Percentiles rank a stretch among this genome's conserved stretches.
These are phyloP conservation scores for Neoascia interrupta DNA, from an alignment of 2,888 invertebrate species.

Conservation along the genomic window DNA sequence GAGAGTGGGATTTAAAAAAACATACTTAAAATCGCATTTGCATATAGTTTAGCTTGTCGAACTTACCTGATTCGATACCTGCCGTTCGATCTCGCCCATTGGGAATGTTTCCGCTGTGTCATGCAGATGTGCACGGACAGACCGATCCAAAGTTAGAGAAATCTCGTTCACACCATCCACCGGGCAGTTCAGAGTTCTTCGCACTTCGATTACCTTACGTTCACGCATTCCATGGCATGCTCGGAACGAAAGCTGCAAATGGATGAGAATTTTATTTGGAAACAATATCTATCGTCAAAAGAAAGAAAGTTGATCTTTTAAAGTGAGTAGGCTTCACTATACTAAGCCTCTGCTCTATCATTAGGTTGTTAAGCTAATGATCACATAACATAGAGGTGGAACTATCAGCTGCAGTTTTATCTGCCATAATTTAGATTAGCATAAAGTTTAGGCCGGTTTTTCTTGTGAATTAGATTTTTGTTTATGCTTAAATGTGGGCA, in stretches of 20 bases:
- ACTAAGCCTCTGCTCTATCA: neutral
- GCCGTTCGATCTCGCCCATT: constrained; percentile 84
- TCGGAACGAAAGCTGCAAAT: constrained; percentile 85
- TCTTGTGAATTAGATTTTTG: constrained; percentile 9
- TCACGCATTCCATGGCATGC: constrained; percentile 86
- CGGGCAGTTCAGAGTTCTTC: constrained; percentile 82
- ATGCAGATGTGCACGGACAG: constrained; percentile 84
- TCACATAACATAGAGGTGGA: neutral
- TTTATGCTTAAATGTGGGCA: neutral
- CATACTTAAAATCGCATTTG: neutral
- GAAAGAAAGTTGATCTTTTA: constrained; percentile 43
- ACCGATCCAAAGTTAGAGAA: constrained; percentile 81
- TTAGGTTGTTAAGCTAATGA: neutral
- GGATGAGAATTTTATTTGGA: constrained; percentile 11
- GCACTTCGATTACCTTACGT: constrained; percentile 86
- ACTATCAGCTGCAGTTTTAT: neutral
- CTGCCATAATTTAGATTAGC: neutral
- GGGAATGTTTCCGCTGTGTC: constrained; percentile 87
- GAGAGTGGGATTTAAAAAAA: neutral
- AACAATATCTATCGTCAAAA: constrained; percentile 2
- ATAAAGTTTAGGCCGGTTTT: constrained; percentile 17
- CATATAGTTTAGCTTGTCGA: neutral
- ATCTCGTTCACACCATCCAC: constrained; percentile 80
- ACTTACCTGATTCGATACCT: constrained; percentile 83
- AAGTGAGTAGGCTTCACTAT: constrained; percentile 11